These are phyloP conservation scores for Pocota personata DNA, from an alignment of 2,888 invertebrate genomes.

Conservation along the genomic window DNA sequence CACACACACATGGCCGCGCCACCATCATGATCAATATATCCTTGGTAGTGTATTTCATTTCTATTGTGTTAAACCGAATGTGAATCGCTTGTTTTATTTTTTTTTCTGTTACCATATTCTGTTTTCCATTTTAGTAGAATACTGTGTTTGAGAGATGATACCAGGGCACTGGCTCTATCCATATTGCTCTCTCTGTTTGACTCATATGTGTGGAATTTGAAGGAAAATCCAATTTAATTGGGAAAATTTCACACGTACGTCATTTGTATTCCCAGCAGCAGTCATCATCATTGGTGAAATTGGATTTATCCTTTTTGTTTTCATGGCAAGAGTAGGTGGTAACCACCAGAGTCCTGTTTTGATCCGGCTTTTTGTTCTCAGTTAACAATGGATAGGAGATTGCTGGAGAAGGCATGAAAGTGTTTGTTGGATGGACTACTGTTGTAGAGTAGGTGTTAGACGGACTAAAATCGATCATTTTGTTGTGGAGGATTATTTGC, in stretches of 20 bases:
- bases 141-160: constrained; percentile 30
- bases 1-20: constrained; percentile 34
- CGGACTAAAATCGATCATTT: constrained; percentile 62
- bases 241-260: constrained; percentile 81
- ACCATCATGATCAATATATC: constrained; percentile 60
- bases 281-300: constrained; percentile 70
- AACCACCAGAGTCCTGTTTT: constrained; percentile 19
- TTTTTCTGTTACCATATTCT: constrained; percentile 18
- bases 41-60: constrained; percentile 60
- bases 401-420: not conserved
- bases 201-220: not conserved
- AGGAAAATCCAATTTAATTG: constrained; percentile 80
- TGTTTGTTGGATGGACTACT: constrained; percentile 15
- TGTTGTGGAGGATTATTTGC: constrained; percentile 65
- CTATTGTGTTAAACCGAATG: constrained; percentile 61
- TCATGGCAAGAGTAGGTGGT: constrained; percentile 4
- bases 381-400: constrained; percentile 12
- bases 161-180: not conserved
- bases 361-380: constrained; percentile 7
- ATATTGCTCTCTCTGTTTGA: not conserved
- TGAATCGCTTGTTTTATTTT: constrained; percentile 2
- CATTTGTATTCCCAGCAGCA: constrained; percentile 80
- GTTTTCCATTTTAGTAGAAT: constrained; percentile 43
- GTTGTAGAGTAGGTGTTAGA: not conserved
- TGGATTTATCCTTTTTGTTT: constrained; percentile 73